Percentiles rank a stretch among this genome's conserved stretches.
Conservation (phyloP, 1,140 invertebrate genomes). For the Doryteuthis pealeii region DNA sequence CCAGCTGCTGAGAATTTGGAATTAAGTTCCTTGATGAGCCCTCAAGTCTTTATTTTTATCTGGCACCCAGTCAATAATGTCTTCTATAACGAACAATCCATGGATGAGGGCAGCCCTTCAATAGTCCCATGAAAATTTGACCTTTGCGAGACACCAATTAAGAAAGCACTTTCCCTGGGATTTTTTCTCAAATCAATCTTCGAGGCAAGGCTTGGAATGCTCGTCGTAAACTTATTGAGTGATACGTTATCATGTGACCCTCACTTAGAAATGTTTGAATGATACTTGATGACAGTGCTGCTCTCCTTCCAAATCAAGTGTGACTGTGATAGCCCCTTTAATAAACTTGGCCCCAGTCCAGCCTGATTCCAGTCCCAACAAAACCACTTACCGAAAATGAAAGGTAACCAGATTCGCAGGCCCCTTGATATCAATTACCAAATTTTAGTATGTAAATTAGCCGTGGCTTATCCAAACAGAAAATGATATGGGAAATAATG, state of each 20-base stretch:
- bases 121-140: no score
- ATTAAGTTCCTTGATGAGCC: constrained; percentile 33
- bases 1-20: constrained; percentile 50
- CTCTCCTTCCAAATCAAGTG: neutral
- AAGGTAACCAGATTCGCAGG: neutral
- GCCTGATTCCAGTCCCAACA: neutral
- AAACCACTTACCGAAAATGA: neutral
- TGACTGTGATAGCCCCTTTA: no score
- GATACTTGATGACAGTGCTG: neutral
- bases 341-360: neutral
- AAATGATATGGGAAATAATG: neutral
- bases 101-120: neutral
- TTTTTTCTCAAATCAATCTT: neutral
- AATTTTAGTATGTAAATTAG: neutral
- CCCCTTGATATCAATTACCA: neutral
- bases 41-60: constrained; percentile 43
- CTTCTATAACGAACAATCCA: constrained; percentile 25
- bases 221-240: neutral
- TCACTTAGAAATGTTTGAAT: neutral
- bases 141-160: neutral
- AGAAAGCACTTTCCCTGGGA: neutral
- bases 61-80: constrained; percentile 40
- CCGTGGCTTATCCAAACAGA: neutral
- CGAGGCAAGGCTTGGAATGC: neutral
- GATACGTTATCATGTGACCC: neutral